phyloP scores from a whole-genome alignment of 1,140 invertebrate genomes.

The Brachystomella parvula region DNA sequence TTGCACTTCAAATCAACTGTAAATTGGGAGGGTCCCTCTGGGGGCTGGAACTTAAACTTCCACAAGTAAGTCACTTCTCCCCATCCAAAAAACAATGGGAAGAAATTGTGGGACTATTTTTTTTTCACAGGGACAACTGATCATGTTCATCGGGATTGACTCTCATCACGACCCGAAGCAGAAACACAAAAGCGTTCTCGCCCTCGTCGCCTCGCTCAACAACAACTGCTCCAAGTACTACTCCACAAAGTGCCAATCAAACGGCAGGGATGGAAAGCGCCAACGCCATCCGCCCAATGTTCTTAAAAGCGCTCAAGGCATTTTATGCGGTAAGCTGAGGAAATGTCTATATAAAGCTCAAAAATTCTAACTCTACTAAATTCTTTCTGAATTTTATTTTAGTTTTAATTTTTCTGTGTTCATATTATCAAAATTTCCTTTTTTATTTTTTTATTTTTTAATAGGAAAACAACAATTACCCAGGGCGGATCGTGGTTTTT shows the following conservation, averaged over 20 bases:
- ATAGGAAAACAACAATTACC: slow-evolving; percentile 56
- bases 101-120: background rate
- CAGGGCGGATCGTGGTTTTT: slow-evolving; percentile 74
- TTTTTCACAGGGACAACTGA: slow-evolving; percentile 43
- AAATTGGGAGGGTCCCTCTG: slow-evolving; percentile 90
- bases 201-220: slow-evolving; percentile 75
- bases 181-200: slow-evolving; percentile 52
- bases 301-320: slow-evolving; percentile 58
- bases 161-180: slow-evolving; percentile 63
- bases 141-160: slow-evolving; percentile 90
- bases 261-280: slow-evolving; percentile 62
- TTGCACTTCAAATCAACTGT: slow-evolving; percentile 88
- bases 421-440: slow-evolving; percentile 26
- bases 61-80: slow-evolving; percentile 51
- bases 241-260: slow-evolving; percentile 61
- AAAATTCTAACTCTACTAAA: background rate
- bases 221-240: slow-evolving; percentile 64
- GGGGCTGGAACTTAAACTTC: slow-evolving; percentile 76
- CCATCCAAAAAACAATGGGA: background rate
- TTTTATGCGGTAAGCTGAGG: slow-evolving; percentile 55
- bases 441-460: slow-evolving; percentile 41
- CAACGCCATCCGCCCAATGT: slow-evolving; percentile 61
- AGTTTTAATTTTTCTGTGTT: background rate
- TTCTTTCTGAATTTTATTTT: background rate
- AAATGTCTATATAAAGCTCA: no score